Evolutionary conservation across 2,113 vertebrate genomes (phyloP).

Genomic region (Hiodon tergisus): DNA sequence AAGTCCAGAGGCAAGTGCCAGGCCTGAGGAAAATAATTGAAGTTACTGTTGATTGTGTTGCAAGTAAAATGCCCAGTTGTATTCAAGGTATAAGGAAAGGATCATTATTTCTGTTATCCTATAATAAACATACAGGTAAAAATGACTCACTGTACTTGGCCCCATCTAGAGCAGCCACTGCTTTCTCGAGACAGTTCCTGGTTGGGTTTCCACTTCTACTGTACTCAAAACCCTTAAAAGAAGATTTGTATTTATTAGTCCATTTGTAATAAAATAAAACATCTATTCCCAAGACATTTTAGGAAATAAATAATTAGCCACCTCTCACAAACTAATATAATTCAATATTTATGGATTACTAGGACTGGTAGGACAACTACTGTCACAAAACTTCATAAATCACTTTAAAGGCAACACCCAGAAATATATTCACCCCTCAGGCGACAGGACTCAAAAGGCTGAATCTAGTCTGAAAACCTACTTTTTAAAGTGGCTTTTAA

Average conservation of each 20-base stretch:
- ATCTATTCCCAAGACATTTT: too few species aligned
- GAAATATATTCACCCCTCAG: too few species aligned
- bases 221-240: constrained; percentile 78
- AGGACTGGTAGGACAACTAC: too few species aligned
- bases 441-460: too few species aligned
- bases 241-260: neutral
- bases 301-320: too few species aligned
- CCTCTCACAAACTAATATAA: too few species aligned
- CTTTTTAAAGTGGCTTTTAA: too few species aligned
- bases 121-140: neutral
- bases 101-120: neutral
- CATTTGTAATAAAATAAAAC: constrained; percentile 1
- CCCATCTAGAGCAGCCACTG: constrained; percentile 78
- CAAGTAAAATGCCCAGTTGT: neutral
- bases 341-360: too few species aligned
- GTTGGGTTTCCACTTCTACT: constrained; percentile 88
- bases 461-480: too few species aligned
- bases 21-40: constrained; percentile 51
- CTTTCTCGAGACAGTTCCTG: constrained; percentile 79
- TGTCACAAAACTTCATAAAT: too few species aligned
- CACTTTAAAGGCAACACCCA: too few species aligned
- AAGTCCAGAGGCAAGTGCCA: constrained; percentile 82
- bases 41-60: neutral
- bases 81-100: neutral
- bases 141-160: constrained; percentile 79